Base-by-base conservation (phyloP, 2,113 vertebrate genomes). In the Suncus etruscus region DNA sequence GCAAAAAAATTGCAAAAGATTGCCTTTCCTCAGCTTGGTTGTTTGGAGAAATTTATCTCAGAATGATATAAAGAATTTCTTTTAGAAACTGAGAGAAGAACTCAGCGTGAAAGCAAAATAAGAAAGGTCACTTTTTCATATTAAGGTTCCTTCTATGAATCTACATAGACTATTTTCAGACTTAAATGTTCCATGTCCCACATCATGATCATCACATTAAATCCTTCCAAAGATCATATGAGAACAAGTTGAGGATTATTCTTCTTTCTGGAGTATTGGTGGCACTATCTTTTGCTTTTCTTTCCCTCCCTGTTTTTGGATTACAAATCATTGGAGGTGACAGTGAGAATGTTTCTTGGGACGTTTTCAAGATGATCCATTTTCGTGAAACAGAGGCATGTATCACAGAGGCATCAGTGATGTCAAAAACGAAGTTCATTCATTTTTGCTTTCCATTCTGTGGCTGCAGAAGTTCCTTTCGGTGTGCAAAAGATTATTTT, bases 61-160 rank as follows among this genome's bases (percentile, higher is more conserved):
- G 78, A 77, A 8, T 61, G 45, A 66, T 66, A 45, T 51, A 70
- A 88, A n/a, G 58, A 27, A 91, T 50, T 48, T 73, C 25, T 84
- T 89, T 58, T 74, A 31, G 12, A 31, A 92, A 95, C 85, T 15
- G 31, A n/a, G 48, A 80, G 29, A 61, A 72, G 25, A 93, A 63
- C 58, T 74, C n/a, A 81, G 48, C 11, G 58, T 0, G 8, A 92
- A 78, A 29, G 66, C 47, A 69, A 48, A 86, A 65, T 20, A 12
- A 81, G 32, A 86, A 81, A 80, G 29, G 20, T 20, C 54, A 10
- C n/a, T 79, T 89, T 48, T 66, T 4, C 27, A 70, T 14, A 22
- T 65, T 45, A 45, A 79, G 47, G 8, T 14, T 18, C 48, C 24
- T 84, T n/a, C 10, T 16, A n/a, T 24, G 65, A 89, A 63, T 79